Conservation (phyloP, 2,888 invertebrate genomes). For the Ypsolopha sequella region DNA sequence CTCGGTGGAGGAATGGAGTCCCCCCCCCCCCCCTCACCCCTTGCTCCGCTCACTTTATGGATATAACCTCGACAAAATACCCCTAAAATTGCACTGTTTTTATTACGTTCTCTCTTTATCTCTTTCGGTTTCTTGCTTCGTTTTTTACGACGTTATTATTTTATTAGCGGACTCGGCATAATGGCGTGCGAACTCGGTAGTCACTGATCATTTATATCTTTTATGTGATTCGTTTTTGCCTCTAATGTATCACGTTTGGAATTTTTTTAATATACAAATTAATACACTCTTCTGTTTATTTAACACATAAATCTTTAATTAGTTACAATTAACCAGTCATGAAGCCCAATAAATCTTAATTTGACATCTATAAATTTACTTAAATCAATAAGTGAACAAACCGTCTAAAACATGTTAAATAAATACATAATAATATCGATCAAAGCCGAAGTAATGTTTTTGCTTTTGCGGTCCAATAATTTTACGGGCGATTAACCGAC, state of each 20-base stretch:
- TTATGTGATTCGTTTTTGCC: neutral
- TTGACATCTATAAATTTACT: too few relatives aligned
- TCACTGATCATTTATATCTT: conserved; percentile 3
- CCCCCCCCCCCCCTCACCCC: conserved; percentile 30
- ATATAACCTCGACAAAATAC: conserved; percentile 71
- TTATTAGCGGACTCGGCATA: conserved; percentile 43
- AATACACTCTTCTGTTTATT: too few relatives aligned
- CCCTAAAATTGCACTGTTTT: conserved; percentile 71
- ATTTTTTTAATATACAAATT: too few relatives aligned
- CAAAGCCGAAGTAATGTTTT: neutral
- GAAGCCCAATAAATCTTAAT: too few relatives aligned
- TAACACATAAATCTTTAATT: too few relatives aligned
- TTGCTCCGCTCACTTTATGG: conserved; percentile 55
- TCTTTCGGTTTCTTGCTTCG: conserved; percentile 64
- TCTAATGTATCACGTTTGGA: too few relatives aligned
- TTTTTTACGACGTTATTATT: conserved; percentile 62
- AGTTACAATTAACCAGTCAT: too few relatives aligned
- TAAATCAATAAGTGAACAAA: too few relatives aligned
- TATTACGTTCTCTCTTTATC: conserved; percentile 68
- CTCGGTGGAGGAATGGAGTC: conserved; percentile 18
- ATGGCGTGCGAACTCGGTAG: conserved; percentile 7
- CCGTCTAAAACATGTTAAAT: too few relatives aligned
- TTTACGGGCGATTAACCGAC: neutral
- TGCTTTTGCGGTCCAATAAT: neutral
- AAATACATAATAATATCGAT: too few relatives aligned